phyloP scores from a whole-genome alignment of 1,140 invertebrate genomes.

The Trichonephila clavipes region DNA sequence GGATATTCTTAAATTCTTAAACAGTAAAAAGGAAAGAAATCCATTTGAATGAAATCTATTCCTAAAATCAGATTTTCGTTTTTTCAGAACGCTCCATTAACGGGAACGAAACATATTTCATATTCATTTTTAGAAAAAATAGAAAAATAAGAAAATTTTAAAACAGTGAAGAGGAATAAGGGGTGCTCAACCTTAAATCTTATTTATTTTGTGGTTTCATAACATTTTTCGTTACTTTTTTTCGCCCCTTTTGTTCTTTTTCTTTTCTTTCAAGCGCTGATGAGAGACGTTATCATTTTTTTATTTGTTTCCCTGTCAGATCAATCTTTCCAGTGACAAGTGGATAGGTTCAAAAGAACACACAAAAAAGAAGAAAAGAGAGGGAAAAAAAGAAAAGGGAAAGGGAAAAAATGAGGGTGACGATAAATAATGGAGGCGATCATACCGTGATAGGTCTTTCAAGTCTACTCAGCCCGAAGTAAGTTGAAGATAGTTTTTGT shows the following conservation, averaged over 20 bases:
- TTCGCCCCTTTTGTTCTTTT: background rate
- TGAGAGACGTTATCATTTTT: constrained; percentile 53
- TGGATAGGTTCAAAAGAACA: background rate
- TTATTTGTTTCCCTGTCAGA: constrained; percentile 40
- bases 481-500: background rate
- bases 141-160: background rate
- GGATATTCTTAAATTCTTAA: too few relatives aligned
- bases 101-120: too few relatives aligned
- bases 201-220: constrained; percentile 49
- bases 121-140: background rate
- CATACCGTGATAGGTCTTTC: constrained; percentile 51
- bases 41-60: too few relatives aligned
- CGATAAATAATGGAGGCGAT: constrained; percentile 60
- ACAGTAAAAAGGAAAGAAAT: too few relatives aligned
- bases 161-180: background rate
- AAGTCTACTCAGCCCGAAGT: constrained; percentile 2
- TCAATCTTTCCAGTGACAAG: constrained; percentile 49
- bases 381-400: background rate
- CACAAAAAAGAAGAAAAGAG: background rate
- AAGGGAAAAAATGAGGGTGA: background rate
- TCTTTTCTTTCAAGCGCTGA: background rate
- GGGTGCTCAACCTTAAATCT: background rate
- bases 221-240: background rate
- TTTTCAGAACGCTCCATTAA: too few relatives aligned
- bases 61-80: too few relatives aligned